These are phyloP conservation scores for Diarsia dahlii DNA, from an alignment of 2,888 invertebrate species.

Conservation along the genomic window DNA sequence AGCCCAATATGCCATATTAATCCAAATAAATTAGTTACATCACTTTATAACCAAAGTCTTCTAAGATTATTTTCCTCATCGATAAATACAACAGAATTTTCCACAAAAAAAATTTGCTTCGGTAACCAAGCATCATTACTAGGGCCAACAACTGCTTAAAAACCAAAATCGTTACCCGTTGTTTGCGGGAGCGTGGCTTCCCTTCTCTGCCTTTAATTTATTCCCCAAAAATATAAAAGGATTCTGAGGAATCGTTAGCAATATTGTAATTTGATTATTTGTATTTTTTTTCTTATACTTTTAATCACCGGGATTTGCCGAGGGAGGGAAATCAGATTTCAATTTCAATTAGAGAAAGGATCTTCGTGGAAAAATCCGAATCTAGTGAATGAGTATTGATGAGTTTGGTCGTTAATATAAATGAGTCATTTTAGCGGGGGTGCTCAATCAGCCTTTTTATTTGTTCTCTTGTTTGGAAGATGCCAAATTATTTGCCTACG, in stretches of 20 bases:
- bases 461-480: constrained; percentile 71
- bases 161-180: constrained; percentile 84
- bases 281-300: constrained; percentile 90
- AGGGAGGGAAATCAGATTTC: constrained; percentile 90
- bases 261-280: constrained; percentile 92
- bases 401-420: constrained; percentile 88
- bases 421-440: constrained; percentile 83
- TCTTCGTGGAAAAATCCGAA: constrained; percentile 86
- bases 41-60: neutral
- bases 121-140: constrained; percentile 68
- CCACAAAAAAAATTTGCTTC: constrained; percentile 51
- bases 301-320: constrained; percentile 86
- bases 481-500: constrained; percentile 64
- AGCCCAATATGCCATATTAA: neutral
- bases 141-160: constrained; percentile 73
- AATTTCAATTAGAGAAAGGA: constrained; percentile 90
- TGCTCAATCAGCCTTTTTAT: constrained; percentile 80
- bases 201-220: constrained; percentile 87
- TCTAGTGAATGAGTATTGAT: constrained; percentile 88
- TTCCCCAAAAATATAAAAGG: constrained; percentile 90
- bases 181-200: constrained; percentile 81
- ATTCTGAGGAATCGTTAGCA: constrained; percentile 90
- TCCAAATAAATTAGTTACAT: neutral
- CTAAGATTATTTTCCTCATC: constrained; percentile 26
- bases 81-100: constrained; percentile 16